Conservation (phyloP, 2,113 vertebrate species). For the Pelvicachromis taeniatus region DNA sequence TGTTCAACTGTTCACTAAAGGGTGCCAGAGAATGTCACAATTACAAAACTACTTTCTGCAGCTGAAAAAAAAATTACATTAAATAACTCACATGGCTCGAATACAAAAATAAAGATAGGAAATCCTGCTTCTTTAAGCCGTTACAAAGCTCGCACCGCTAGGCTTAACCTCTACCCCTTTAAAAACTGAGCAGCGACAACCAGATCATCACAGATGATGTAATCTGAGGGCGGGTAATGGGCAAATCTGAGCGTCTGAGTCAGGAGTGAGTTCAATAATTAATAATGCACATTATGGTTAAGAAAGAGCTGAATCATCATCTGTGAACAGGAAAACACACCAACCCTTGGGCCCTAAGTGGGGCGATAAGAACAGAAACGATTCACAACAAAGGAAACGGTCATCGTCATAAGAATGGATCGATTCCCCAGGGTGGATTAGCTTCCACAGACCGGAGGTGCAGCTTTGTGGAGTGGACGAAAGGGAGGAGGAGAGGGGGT, state of each 20-base stretch:
- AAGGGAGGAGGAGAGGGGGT: not conserved
- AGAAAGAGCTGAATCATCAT: not conserved
- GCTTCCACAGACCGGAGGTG: not conserved
- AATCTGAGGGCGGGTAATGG: not conserved
- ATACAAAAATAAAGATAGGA: not conserved
- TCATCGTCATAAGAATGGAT: not conserved
- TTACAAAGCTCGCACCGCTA: not conserved
- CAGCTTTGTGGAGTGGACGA: not conserved
- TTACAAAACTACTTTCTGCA: not conserved
- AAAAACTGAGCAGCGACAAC: not conserved
- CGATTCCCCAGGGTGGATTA: constrained; percentile 11
- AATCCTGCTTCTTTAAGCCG: too few species aligned
- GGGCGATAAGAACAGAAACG: not conserved
- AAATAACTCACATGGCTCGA: not conserved
- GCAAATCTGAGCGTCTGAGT: not conserved
- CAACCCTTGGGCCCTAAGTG: not conserved
- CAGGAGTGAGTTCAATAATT: not conserved
- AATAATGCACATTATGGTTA: not conserved
- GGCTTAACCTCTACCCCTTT: not conserved
- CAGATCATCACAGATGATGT: not conserved
- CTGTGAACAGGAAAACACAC: not conserved
- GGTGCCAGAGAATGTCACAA: not conserved
- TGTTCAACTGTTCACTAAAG: not conserved
- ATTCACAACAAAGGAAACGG: not conserved
- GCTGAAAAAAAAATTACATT: too few species aligned